Conservation (phyloP, 2,797 vertebrate species). For the Phaenicophaeus curvirostris region DNA sequence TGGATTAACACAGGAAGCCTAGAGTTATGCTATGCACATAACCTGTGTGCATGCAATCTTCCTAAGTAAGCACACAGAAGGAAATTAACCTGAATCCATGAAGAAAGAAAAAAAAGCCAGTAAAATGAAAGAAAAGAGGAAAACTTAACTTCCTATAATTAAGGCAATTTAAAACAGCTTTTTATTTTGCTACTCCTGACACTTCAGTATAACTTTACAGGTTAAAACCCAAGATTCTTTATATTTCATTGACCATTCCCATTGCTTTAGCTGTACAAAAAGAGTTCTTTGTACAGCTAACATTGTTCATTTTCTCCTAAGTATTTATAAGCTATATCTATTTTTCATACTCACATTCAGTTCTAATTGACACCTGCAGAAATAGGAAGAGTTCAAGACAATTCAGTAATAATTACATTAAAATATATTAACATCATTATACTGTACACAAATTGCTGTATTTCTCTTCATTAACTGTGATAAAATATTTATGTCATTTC, state of each 20-base stretch:
- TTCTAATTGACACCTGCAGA: background rate
- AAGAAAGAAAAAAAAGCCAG: background rate
- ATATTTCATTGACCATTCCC: background rate
- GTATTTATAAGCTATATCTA: background rate
- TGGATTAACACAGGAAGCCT: slow-evolving; percentile 57
- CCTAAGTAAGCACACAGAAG: background rate
- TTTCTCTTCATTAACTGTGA: background rate
- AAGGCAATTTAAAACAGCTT: background rate
- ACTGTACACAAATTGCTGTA: background rate
- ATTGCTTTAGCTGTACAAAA: background rate
- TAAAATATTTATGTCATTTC: background rate
- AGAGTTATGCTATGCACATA: background rate
- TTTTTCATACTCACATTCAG: background rate
- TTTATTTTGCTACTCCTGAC: background rate
- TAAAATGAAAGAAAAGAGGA: background rate
- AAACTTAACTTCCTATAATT: background rate
- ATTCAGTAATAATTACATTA: background rate
- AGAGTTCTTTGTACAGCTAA: background rate
- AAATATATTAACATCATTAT: background rate
- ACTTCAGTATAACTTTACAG: background rate
- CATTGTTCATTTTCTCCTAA: background rate
- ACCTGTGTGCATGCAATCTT: background rate
- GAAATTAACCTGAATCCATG: background rate
- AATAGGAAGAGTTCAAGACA: background rate
- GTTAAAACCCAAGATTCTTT: background rate